Evolutionary conservation across 2,888 invertebrate genomes (phyloP).

Genomic region (Linnaemya vulpina): DNA sequence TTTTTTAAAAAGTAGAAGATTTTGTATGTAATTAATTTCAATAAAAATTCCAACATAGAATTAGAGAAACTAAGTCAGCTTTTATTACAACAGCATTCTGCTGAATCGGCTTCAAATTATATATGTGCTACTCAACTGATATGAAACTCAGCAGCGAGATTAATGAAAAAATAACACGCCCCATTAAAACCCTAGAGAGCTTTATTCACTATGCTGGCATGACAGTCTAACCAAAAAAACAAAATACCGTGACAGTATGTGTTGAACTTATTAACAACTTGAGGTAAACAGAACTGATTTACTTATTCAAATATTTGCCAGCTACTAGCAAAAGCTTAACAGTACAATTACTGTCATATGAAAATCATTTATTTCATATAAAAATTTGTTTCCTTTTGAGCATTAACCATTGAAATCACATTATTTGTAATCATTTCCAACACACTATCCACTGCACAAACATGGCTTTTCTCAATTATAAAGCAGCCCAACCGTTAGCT

Average conservation of each 20-base stretch:
- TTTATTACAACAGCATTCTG: no score
- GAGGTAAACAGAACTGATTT: background rate
- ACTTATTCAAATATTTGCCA: conserved; percentile 41
- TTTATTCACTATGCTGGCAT: background rate
- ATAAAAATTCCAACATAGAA: no score
- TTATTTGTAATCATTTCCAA: no score
- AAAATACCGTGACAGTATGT: background rate
- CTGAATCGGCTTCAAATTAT: no score
- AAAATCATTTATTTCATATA: background rate
- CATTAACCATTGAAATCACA: background rate
- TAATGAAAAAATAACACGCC: no score
- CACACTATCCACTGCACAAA: background rate
- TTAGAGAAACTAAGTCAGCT: no score
- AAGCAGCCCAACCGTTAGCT: conserved; percentile 70
- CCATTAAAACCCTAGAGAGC: background rate
- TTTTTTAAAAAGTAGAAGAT: no score
- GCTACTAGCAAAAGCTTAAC: background rate
- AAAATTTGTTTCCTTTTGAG: no score
- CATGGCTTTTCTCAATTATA: conserved; percentile 62
- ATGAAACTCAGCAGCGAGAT: no score
- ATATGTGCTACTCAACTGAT: no score
- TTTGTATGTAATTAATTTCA: no score
- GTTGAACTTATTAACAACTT: conserved; percentile 3
- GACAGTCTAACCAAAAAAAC: background rate
- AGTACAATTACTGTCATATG: background rate